Evolutionary conservation across 2,888 invertebrate species (phyloP).

Genomic region (Protodeltote pygarga): DNA sequence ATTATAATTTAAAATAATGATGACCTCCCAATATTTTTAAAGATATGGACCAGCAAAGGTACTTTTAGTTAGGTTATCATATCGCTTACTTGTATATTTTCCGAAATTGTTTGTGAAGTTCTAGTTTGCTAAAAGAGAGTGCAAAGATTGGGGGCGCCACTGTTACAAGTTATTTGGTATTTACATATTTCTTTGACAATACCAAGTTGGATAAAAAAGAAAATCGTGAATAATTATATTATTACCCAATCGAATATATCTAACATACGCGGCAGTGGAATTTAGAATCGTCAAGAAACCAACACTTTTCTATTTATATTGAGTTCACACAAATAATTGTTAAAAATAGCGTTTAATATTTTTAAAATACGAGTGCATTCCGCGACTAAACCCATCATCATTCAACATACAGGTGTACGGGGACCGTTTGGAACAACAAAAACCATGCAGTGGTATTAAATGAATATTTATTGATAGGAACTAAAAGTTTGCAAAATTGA

Average conservation of each 20-base stretch:
- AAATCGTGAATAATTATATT: too few relatives aligned
- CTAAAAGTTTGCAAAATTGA: background rate
- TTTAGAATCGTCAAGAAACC: too few relatives aligned
- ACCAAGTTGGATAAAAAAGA: too few relatives aligned
- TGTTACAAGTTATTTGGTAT: too few relatives aligned
- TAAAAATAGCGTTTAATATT: constrained; percentile 2
- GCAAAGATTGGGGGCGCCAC: too few relatives aligned
- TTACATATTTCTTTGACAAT: too few relatives aligned
- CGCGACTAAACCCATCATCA: constrained; percentile 39
- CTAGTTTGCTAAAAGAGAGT: too few relatives aligned
- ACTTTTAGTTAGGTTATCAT: background rate
- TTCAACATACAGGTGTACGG: constrained; percentile 58
- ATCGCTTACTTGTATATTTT: too few relatives aligned
- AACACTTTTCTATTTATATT: constrained; percentile 4
- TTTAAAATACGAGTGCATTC: constrained; percentile 25
- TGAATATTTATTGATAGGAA: too few relatives aligned
- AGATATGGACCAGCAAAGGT: constrained; percentile 8
- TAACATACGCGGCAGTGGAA: too few relatives aligned
- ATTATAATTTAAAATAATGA: constrained; percentile 65
- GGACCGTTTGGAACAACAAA: constrained; percentile 37
- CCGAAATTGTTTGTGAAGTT: too few relatives aligned
- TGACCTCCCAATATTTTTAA: constrained; percentile 57
- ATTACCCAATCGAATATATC: too few relatives aligned
- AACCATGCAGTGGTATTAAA: constrained; percentile 11
- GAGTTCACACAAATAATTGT: constrained; percentile 1